phyloP scores from a whole-genome alignment of 2,113 vertebrate species.

The Oenanthe oenanthe region DNA sequence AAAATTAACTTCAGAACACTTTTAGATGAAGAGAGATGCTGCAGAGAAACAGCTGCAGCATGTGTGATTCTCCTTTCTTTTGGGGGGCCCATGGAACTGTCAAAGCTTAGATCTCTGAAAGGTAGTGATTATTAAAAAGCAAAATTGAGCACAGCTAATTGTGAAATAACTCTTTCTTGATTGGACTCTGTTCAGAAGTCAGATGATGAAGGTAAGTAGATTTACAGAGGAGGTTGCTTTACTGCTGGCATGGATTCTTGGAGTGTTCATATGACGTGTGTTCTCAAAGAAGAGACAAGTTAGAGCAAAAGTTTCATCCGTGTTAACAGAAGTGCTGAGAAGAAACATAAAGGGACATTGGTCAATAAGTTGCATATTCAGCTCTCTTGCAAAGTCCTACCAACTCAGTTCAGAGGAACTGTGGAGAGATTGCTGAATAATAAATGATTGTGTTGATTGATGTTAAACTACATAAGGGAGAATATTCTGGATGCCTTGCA shows the following conservation, averaged over 20 bases:
- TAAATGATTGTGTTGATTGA: background rate
- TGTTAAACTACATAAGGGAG: background rate
- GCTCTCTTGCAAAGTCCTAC: background rate
- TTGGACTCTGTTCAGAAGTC: background rate
- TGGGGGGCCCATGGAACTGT: background rate
- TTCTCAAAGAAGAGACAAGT: background rate
- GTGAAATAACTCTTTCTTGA: background rate
- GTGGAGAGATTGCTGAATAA: background rate
- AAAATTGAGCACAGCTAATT: background rate
- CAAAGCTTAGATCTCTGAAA: background rate
- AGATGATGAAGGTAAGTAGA: background rate
- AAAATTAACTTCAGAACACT: slow-evolving; percentile 64
- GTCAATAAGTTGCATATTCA: background rate
- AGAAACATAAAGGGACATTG: rapidly evolving
- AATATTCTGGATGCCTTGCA: background rate
- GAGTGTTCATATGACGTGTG: background rate
- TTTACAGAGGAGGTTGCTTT: background rate
- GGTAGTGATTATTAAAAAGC: background rate
- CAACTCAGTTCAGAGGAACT: background rate
- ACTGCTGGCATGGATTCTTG: background rate
- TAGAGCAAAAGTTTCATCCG: background rate
- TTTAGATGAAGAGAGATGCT: slow-evolving; percentile 20
- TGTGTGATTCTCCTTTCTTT: background rate
- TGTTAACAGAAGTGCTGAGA: background rate
- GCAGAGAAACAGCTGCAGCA: slow-evolving; percentile 51